Base-by-base conservation (phyloP, 1,140 invertebrate genomes). In the Glossosoma conforme region DNA sequence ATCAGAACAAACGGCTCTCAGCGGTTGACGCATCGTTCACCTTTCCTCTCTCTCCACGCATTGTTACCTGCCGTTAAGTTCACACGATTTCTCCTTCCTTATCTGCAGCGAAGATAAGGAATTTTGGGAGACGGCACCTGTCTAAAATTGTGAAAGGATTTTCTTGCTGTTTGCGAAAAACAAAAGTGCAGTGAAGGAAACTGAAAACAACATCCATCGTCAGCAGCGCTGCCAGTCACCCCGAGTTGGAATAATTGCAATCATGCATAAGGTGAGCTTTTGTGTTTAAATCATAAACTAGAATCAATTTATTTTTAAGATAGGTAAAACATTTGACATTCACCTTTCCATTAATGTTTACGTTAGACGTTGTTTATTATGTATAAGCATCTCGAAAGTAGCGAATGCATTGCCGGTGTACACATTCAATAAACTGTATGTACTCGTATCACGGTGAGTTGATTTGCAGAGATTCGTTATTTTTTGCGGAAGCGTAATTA, bases 81-180 rank as follows among this genome's bases (percentile, higher is more conserved):
- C 47, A 35, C 47, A 50, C 47, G 47, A 24, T 50, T 50, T 50
- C 47, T 42, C 10, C 28, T 28, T 19, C 45, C 45, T 47, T 24
- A 13, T 19, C 14, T 1, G 20, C 15, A 19, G 36, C 17, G 11
- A 11, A 17, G 36, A 38, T 38, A 38, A 38, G 36, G 32, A 33
- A 33, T 33, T 33, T 33, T 33, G 6, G n/a, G 6, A n/a, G 25
- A 28, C 17, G 36, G 11, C 24, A 28, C n/a, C 36, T 10, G 36
- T 19, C 17, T 19, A 11, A 2, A 13, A 33, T 33, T 38, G n/a
- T 14, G 17, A 38, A 5, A 3, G 4, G 11, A 19, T 19, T 15
- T 19, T 17, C 4, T 3, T 2, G 19, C 18, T 38, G 6, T 38
- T n/a, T 18, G 11, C 15, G 19, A 17, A 25, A 35, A 20, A 9